Base-by-base conservation (phyloP, 2,797 vertebrate genomes). In the Sebastes taczanowskii region DNA sequence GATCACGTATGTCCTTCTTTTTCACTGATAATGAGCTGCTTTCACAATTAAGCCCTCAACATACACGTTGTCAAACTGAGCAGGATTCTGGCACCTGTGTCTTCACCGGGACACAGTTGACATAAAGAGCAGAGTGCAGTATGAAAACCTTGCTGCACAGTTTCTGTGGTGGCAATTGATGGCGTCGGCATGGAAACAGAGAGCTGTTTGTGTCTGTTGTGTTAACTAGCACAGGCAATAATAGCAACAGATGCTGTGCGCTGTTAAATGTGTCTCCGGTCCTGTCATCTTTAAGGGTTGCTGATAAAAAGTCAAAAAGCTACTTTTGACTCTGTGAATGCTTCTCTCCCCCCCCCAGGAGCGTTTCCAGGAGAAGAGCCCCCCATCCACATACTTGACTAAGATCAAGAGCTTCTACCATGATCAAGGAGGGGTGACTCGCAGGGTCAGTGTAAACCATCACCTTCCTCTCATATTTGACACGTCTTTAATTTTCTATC, bases 291-390 rank as follows among this genome's bases (percentile, higher is more conserved):
- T 53, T 67, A 6, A 65, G 4, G 30, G 0, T 16, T 13, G 11
- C 20, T 72, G 42, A 59, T 78, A 27, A 69, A 66, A 58, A 22
- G 11, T 29, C 13, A 49, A 58, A 78, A 49, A 49, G n/a, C 46
- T 16, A 14, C 13, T 3, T 34, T 65, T 76, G 6, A 67, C 42
- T 78, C 23, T 63, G 60, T 84, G 4, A 67, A 70, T 77, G 4
- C 56, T 29, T 77, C 27, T 14, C 30, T 76, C 27, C n/a, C 32
- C 77, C 66, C 30, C 66, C 2, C 34, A 99, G 99, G 99, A 99
- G 86, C 96, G 98, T 72, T 99, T 99, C 94, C 97, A 99, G 92
- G 99, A 99, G 86, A 99, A 97, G 91, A 99, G 98, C 86, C 97
- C 98, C 0, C 98, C 99, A 0, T 96, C 96, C 0, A 96, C 96